phyloP scores from a whole-genome alignment of 2,888 invertebrate genomes.

The Zelleria hepariella region DNA sequence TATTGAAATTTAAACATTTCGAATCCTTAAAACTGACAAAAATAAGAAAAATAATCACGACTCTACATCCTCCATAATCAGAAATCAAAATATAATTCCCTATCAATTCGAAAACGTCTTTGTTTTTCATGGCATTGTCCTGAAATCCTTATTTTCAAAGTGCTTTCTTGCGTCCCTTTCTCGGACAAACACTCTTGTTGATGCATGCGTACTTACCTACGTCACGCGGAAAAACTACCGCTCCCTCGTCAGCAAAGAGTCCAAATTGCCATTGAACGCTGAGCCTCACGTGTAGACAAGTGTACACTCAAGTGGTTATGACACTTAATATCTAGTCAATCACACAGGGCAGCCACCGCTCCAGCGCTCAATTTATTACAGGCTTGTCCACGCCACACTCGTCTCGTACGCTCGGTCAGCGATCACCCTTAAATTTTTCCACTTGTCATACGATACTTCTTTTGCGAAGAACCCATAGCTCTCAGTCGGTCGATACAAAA shows the following conservation, averaged over 20 bases:
- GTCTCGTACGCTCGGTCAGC: conserved; percentile 20
- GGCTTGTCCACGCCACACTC: conserved; percentile 37
- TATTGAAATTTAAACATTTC: too few relatives aligned
- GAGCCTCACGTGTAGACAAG: neutral
- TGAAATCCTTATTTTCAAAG: too few relatives aligned
- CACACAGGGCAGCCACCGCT: conserved; percentile 19
- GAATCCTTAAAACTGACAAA: too few relatives aligned
- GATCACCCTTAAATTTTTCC: conserved; percentile 5
- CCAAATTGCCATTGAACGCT: neutral
- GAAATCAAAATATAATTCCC: too few relatives aligned
- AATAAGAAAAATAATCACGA: too few relatives aligned
- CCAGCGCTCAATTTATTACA: conserved; percentile 48
- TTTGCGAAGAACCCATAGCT: neutral
- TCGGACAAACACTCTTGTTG: too few relatives aligned
- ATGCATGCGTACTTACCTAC: too few relatives aligned
- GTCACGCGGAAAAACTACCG: neutral
- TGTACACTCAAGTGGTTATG: neutral
- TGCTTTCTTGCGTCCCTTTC: too few relatives aligned
- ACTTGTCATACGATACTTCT: neutral
- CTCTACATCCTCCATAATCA: too few relatives aligned
- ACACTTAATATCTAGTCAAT: conserved; percentile 1
- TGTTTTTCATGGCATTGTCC: too few relatives aligned
- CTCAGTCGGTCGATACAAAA: neutral
- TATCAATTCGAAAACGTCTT: too few relatives aligned
- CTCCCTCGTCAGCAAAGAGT: neutral